Percentiles rank a stretch among this genome's conserved stretches.
Conservation (phyloP, 1,140 invertebrate species). For the Trichogramma pretiosum region DNA sequence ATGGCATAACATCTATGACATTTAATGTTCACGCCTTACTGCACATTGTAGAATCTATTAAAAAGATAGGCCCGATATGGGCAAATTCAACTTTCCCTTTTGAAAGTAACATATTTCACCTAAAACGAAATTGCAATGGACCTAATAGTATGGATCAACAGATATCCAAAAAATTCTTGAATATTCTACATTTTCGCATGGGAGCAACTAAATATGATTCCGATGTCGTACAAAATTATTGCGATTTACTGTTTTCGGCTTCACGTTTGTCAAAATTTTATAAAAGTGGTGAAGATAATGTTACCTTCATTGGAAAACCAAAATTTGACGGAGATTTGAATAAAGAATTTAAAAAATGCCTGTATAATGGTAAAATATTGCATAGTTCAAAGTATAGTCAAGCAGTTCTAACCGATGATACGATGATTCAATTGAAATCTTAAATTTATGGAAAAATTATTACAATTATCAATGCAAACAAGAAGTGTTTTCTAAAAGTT, state of each 20-base stretch:
- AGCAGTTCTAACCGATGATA: too few relatives aligned
- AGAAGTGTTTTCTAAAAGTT: too few relatives aligned
- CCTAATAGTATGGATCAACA: slow-evolving; percentile 13
- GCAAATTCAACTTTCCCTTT: slow-evolving; percentile 10
- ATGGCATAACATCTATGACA: slow-evolving; percentile 4
- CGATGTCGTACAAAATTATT: neutral
- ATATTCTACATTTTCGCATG: slow-evolving; percentile 3
- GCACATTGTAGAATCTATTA: slow-evolving; percentile 10
- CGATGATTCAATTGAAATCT: too few relatives aligned
- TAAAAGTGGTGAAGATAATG: neutral
- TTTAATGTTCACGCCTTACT: slow-evolving; percentile 12
- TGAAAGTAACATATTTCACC: too few relatives aligned
- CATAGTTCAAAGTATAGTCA: neutral
- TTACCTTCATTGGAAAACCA: neutral
- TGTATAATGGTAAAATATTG: neutral
- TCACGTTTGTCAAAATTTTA: neutral
- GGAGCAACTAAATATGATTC: slow-evolving; percentile 12
- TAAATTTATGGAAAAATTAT: too few relatives aligned
- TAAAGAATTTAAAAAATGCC: neutral
- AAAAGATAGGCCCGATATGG: slow-evolving; percentile 11
- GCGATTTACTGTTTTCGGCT: neutral
- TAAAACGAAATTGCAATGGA: slow-evolving; percentile 9
- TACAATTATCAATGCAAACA: too few relatives aligned
- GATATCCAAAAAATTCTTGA: slow-evolving; percentile 11
- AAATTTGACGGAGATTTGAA: neutral